Conservation (phyloP, 2,888 invertebrate genomes). For the Troides aeacus region DNA sequence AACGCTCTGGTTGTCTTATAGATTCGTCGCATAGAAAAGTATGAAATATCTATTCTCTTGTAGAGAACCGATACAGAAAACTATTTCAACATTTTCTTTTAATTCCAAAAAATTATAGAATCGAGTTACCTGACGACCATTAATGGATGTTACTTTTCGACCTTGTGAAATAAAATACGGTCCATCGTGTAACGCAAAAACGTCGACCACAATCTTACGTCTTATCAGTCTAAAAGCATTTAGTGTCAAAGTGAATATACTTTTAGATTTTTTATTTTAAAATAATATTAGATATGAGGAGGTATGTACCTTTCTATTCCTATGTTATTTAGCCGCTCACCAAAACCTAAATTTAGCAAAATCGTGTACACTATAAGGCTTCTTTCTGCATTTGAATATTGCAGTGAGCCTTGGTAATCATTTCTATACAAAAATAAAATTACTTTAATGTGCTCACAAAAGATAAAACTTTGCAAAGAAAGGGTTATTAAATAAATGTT, state of each 20-base stretch:
- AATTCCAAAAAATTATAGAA: not conserved
- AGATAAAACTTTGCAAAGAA: not conserved
- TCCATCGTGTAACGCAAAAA: not conserved
- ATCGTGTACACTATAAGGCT: conserved; percentile 1
- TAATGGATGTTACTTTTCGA: not conserved
- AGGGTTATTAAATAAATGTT: not conserved
- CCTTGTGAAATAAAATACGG: not conserved
- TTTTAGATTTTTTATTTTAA: not conserved
- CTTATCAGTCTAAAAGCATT: not conserved
- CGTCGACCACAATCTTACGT: not conserved
- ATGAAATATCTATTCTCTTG: too few species aligned
- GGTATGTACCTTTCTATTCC: not conserved
- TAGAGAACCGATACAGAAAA: not conserved
- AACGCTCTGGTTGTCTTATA: too few species aligned
- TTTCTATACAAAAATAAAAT: not conserved
- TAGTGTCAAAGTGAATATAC: not conserved
- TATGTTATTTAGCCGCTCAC: not conserved
- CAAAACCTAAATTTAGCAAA: not conserved
- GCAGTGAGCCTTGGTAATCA: not conserved
- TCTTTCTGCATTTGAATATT: not conserved
- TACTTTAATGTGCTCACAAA: not conserved
- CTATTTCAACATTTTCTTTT: not conserved
- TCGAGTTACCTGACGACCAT: not conserved
- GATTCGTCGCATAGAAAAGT: too few species aligned
- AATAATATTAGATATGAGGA: not conserved